Conservation (phyloP, 2,888 invertebrate species). For the Tortrix viridana region DNA sequence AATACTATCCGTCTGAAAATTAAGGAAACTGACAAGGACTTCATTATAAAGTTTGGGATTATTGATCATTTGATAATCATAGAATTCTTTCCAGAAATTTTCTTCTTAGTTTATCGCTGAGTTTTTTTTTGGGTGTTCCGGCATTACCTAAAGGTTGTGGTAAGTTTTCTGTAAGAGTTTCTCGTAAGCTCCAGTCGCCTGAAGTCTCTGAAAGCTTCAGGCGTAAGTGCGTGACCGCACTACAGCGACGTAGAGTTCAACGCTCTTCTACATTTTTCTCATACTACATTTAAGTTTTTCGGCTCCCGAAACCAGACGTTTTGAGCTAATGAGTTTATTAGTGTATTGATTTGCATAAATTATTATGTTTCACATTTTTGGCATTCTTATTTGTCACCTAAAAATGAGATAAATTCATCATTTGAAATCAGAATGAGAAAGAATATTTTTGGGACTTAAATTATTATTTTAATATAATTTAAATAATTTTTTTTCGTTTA, state of each 20-base stretch:
- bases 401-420: neutral
- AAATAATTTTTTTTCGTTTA: no score
- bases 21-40: no score
- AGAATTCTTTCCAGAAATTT: no score
- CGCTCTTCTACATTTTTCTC: slow-evolving; percentile 46
- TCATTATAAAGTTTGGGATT: no score
- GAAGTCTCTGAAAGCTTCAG: slow-evolving; percentile 48
- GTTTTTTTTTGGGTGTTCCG: no score
- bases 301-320: slow-evolving; percentile 23
- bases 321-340: slow-evolving; percentile 29
- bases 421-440: neutral
- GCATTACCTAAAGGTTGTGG: no score
- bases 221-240: slow-evolving; percentile 48
- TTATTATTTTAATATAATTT: no score
- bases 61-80: no score
- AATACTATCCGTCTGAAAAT: no score
- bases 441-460: no score
- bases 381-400: neutral
- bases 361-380: neutral
- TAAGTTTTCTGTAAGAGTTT: no score
- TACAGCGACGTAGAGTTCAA: slow-evolving; percentile 59
- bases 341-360: slow-evolving; percentile 11
- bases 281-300: slow-evolving; percentile 10
- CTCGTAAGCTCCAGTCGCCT: slow-evolving; percentile 13
- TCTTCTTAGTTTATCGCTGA: no score